Base-by-base conservation (phyloP, 2,888 invertebrate genomes). In the Hypomecis atomaria region DNA sequence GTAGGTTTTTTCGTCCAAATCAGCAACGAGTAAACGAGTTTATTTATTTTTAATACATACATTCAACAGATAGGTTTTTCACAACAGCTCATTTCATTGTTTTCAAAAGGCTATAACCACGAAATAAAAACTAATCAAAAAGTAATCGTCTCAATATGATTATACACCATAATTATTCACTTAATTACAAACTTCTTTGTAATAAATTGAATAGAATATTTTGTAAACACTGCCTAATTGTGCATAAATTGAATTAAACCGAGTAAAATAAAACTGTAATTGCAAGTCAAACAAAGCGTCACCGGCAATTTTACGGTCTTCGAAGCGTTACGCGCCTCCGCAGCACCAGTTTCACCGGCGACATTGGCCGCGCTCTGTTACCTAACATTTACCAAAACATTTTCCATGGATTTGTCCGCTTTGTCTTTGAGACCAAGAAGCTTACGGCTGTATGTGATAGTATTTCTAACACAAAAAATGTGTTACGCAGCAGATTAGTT, bases 251-350 rank as follows among this genome's bases (percentile, higher is more conserved):
- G 37, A 59, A 43, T 42, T 9, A 47, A 7, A 64, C 56, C 36
- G 42, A 54, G 44, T 59, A 44, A 58, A 56, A 52, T 67, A 71
- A 81, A 84, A 83, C 80, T 65, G 83, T 85, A 87, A 87, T 81
- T 79, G 77, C 78, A 74, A 79, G 78, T 75, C 78, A 78, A 79
- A 78, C 72, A 81, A 82, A 77, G 85, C 85, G 87, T 88, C 85
- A 84, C 82, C 83, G 86, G 81, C 87, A 85, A 89, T 89, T 84
- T 90, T 88, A 82, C 86, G 90, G 85, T 86, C 85, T 77, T 78
- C 75, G 76, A 81, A 88, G 85, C 90, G 85, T 86, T 79, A 66
- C 87, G 73, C 74, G 62, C 69, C 71, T 74, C 73, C 70, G 55
- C 9, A 34, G 36, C 54, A 71, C 70, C 56, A 74, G 85, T 89